Evolutionary conservation across 2,113 vertebrate species (phyloP).

Genomic region (Phyllostomus hastatus): DNA sequence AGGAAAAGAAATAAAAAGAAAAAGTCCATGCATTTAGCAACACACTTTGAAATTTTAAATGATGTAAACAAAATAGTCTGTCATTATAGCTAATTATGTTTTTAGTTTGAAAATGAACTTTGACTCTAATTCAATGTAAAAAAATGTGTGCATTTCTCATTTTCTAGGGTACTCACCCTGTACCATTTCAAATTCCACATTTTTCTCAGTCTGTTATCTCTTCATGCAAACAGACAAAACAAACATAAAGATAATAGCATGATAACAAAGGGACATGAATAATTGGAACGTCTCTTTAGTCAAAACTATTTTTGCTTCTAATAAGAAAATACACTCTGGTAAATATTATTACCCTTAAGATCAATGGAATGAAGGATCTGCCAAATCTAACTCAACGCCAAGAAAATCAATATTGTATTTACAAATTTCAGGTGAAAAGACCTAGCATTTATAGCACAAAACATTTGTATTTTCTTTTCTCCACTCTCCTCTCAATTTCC

Average conservation of each 20-base stretch:
- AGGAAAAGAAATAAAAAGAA: constrained; percentile 38
- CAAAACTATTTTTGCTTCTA: constrained; percentile 64
- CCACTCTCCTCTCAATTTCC: constrained; percentile 24
- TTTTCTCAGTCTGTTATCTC: constrained; percentile 37
- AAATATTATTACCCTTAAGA: constrained; percentile 64
- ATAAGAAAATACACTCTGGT: constrained; percentile 68
- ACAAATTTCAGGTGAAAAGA: constrained; percentile 68
- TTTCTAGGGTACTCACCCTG: constrained; percentile 2
- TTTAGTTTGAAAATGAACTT: constrained; percentile 63
- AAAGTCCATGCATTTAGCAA: constrained; percentile 2
- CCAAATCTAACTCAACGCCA: constrained; percentile 71
- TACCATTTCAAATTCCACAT: constrained; percentile 46
- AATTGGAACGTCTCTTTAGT: constrained; percentile 47
- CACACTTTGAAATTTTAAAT: constrained; percentile 57
- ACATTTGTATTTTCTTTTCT: constrained; percentile 55
- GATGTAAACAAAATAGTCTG: constrained; percentile 59
- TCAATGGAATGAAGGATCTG: constrained; percentile 78
- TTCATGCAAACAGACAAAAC: constrained; percentile 43
- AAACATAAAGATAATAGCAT: constrained; percentile 40
- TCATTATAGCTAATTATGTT: constrained; percentile 61
- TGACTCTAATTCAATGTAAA: constrained; percentile 59
- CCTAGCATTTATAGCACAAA: constrained; percentile 62
- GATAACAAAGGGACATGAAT: constrained; percentile 58
- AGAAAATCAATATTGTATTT: constrained; percentile 74
- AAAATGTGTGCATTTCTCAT: constrained; percentile 53